phyloP scores from a whole-genome alignment of 2,113 vertebrate species.

The Dolichallabes microphthalmus region DNA sequence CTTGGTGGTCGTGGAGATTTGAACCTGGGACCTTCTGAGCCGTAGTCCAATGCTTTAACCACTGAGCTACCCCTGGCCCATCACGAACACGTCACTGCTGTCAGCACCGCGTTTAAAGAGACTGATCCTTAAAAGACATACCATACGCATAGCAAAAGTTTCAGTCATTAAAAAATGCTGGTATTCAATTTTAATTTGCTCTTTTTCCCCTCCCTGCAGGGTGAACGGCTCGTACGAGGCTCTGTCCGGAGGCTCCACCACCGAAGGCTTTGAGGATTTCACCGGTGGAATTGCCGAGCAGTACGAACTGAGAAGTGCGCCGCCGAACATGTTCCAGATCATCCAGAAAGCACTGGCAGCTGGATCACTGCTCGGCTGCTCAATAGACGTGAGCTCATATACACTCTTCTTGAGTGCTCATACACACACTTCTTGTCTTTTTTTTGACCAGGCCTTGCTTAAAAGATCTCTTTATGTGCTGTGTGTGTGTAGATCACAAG shows the following conservation, averaged over 20 bases:
- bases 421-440: neutral
- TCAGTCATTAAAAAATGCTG: no score
- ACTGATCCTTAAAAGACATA: no score
- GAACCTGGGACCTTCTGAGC: no score
- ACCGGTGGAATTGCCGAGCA: constrained; percentile 90
- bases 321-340: constrained; percentile 83
- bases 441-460: neutral
- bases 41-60: no score
- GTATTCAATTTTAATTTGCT: no score
- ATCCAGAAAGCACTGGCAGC: constrained; percentile 85
- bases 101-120: no score
- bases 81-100: no score
- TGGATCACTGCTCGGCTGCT: constrained; percentile 90
- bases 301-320: constrained; percentile 81
- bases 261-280: constrained; percentile 93
- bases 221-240: constrained; percentile 88
- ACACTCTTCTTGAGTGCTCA: neutral
- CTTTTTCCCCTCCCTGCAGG: constrained; percentile 57
- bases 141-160: no score
- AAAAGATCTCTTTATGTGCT: neutral
- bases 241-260: constrained; percentile 87
- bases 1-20: no score
- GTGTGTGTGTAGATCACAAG: constrained; percentile 81
- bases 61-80: no score
- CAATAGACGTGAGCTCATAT: constrained; percentile 82